Base-by-base conservation (phyloP, 30 jellyfish, hydroid and myxozoan genomes). In the Pelagia noctiluca region DNA sequence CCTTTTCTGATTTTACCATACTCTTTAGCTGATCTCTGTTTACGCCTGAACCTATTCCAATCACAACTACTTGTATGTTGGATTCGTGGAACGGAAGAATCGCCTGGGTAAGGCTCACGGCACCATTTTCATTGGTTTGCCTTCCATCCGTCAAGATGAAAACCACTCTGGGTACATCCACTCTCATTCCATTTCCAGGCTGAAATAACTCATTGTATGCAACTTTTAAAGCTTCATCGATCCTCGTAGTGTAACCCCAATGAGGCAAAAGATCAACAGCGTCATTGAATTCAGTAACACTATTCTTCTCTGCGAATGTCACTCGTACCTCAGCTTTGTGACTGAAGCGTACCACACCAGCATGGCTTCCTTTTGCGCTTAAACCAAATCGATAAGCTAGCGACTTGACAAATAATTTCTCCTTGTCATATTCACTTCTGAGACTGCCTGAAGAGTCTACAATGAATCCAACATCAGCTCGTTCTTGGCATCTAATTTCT, bases 401-500 rank as follows among this genome's bases (percentile, higher is more conserved):
- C n/a, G n/a, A n/a, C n/a, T n/a, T n/a, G n/a, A n/a, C n/a, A n/a
- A n/a, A n/a, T n/a, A n/a, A n/a, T n/a, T n/a, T n/a, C 35, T 71
- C 93, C 24, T 83, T 47, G 18, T 13, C 52, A 50, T 68, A 83
- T 36, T 52, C 50, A 1, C 28, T 71, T 23, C 61, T 57, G 32
- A 83, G 28, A 22, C 93, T 83, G 28, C 50, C 87, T n/a, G 93
- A n/a, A n/a, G n/a, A n/a, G n/a, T n/a, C n/a, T n/a, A n/a, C n/a
- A n/a, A n/a, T n/a, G n/a, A n/a, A n/a, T 31, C 62, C 87, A 86
- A 86, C 46, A 53, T 86, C 90, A 23, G 67, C 84, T 1, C 76
- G 49, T 13, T 86, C 30, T 63, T 76, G 60, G 33, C 96, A 75
- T 23, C 18, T 16, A 1, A 28, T 22, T 24, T 2, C 22, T 2